Conservation (phyloP, 1,140 invertebrate genomes). For the Trachymyrmex septentrionalis region DNA sequence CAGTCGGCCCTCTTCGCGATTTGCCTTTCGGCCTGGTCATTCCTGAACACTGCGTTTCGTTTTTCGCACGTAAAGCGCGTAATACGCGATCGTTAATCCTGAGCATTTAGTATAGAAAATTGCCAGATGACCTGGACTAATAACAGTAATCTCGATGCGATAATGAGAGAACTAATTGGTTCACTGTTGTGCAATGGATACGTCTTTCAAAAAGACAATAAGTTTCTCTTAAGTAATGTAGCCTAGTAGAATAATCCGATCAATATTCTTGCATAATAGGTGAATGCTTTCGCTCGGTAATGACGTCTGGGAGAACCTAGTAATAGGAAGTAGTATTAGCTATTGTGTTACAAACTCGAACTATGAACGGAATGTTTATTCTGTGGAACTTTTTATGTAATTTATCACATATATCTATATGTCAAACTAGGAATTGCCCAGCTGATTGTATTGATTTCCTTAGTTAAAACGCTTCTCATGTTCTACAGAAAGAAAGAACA, state of each 20-base stretch:
- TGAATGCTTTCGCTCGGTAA: constrained; percentile 28
- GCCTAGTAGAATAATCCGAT: constrained; percentile 13
- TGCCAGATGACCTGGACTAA: neutral
- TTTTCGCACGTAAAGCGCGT: constrained; percentile 14
- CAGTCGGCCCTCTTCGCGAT: constrained; percentile 57
- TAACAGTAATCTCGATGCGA: neutral
- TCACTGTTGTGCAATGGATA: neutral
- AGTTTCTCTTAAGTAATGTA: neutral
- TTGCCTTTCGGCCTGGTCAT: constrained; percentile 74
- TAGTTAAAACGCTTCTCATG: constrained; percentile 14
- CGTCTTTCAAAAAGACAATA: neutral
- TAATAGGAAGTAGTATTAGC: constrained; percentile 41
- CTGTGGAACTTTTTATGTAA: neutral
- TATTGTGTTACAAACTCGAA: neutral
- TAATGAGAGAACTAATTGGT: neutral
- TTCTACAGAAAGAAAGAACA: neutral
- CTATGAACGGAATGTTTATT: constrained; percentile 56
- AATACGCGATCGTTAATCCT: constrained; percentile 55
- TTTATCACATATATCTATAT: neutral
- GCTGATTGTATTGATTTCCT: neutral
- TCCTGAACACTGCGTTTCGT: constrained; percentile 19
- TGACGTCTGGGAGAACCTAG: neutral
- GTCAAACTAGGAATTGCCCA: neutral
- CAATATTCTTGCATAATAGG: constrained; percentile 34
- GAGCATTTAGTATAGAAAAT: neutral